Conservation (phyloP, 2,113 vertebrate species). For the Alaudala cheleensis region DNA sequence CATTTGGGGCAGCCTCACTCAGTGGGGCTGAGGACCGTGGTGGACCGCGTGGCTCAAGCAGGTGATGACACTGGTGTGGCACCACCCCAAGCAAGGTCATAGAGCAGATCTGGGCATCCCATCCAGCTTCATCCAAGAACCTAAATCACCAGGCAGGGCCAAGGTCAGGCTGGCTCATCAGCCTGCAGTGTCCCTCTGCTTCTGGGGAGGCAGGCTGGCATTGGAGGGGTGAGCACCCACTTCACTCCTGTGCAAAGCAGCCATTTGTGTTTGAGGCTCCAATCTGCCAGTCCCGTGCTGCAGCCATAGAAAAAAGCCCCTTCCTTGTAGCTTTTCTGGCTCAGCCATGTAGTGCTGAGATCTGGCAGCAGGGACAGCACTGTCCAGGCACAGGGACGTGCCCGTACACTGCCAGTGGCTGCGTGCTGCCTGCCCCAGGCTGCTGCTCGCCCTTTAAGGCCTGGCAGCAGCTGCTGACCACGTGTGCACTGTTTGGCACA, state of each 20-base stretch:
- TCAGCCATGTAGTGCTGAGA: accelerated
- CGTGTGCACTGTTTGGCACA: slow-evolving; percentile 29
- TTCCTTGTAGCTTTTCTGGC: neutral
- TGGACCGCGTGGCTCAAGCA: accelerated
- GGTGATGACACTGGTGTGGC: neutral
- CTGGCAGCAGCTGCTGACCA: slow-evolving; percentile 47
- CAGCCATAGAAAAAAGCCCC: neutral
- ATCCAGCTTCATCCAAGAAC: neutral
- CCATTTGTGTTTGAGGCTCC: neutral
- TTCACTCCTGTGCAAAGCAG: neutral
- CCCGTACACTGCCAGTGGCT: neutral
- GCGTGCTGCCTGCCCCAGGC: neutral
- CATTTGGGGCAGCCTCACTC: neutral
- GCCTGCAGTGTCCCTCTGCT: neutral
- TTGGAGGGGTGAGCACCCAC: accelerated
- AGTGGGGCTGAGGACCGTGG: accelerated
- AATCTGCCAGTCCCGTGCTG: neutral
- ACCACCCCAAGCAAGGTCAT: neutral
- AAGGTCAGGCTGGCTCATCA: neutral
- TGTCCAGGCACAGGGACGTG: neutral
- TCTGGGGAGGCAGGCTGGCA: neutral
- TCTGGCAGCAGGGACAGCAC: neutral
- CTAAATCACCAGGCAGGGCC: neutral
- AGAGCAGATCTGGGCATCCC: neutral
- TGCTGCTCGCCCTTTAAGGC: slow-evolving; percentile 59